Evolutionary conservation across 2,797 vertebrate species (phyloP).

Genomic region (Girardinus metallicus): DNA sequence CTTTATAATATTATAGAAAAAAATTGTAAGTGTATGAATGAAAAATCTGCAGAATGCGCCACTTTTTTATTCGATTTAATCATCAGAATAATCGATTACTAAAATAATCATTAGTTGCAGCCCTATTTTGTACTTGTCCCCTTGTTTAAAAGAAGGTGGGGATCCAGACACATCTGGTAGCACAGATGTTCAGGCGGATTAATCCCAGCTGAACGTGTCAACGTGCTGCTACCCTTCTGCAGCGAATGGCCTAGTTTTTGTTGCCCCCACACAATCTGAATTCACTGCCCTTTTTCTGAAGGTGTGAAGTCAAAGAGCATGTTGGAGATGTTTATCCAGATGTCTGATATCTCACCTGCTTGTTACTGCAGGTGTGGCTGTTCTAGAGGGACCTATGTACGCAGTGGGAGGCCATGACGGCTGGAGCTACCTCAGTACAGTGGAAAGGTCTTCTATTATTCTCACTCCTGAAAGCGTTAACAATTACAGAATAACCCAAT

Average conservation of each 20-base stretch:
- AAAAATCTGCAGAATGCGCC: too few relatives aligned
- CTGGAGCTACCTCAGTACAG: constrained; percentile 98
- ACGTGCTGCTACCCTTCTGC: constrained; percentile 47
- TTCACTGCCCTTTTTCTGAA: constrained; percentile 17
- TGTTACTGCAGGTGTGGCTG: constrained; percentile 88
- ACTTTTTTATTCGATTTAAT: too few relatives aligned
- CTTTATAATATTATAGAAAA: too few relatives aligned
- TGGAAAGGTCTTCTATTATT: constrained; percentile 83
- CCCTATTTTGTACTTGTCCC: background rate
- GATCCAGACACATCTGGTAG: constrained; percentile 65
- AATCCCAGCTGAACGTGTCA: constrained; percentile 51
- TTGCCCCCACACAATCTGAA: constrained; percentile 26
- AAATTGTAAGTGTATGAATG: too few relatives aligned
- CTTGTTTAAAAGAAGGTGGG: constrained; percentile 11
- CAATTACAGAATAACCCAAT: background rate
- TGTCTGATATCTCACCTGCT: constrained; percentile 20
- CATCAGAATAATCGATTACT: too few relatives aligned
- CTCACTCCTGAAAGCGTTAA: background rate
- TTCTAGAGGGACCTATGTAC: constrained; percentile 97
- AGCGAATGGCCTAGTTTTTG: constrained; percentile 22
- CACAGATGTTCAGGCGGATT: constrained; percentile 66
- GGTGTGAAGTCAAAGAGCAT: constrained; percentile 15
- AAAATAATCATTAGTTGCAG: too few relatives aligned
- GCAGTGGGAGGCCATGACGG: constrained; percentile 97
- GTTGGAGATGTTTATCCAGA: constrained; percentile 17